Percentiles rank a stretch among this genome's conserved stretches.
phyloP scores from a whole-genome alignment of 2,113 vertebrate genomes.

The Apus apus region DNA sequence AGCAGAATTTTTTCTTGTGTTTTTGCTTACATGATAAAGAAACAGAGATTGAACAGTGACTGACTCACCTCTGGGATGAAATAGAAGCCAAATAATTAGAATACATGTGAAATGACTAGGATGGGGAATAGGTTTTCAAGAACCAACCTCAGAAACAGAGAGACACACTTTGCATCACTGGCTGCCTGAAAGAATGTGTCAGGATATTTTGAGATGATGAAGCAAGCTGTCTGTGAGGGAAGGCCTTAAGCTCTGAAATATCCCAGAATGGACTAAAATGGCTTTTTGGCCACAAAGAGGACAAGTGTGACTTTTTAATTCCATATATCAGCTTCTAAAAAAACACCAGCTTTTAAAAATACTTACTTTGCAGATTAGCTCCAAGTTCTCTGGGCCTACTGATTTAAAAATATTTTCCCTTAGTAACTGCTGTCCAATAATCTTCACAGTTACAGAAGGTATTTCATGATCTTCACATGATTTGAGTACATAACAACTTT shows the following conservation, averaged over 20 bases:
- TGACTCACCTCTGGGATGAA: not conserved
- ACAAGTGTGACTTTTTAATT: not conserved
- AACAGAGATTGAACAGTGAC: not conserved
- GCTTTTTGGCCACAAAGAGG: not conserved
- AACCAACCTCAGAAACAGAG: not conserved
- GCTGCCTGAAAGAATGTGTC: not conserved
- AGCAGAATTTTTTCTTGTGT: not conserved
- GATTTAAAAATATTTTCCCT: not conserved
- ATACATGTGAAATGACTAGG: not conserved
- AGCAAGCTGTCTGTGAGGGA: not conserved
- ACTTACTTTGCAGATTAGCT: not conserved
- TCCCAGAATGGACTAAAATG: not conserved
- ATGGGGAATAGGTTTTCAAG: not conserved
- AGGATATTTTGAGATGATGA: not conserved
- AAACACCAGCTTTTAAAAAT: accelerated
- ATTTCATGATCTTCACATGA: not conserved
- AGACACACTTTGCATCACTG: accelerated
- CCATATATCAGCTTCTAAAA: not conserved
- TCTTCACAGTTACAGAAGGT: not conserved
- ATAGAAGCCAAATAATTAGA: not conserved
- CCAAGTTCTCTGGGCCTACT: not conserved
- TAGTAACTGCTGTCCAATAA: not conserved
- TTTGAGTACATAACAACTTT: not conserved
- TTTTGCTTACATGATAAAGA: not conserved
- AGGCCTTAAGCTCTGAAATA: not conserved